These are phyloP conservation scores for Astropecten irregularis DNA, from an alignment of 53 echinoderm and acorn worm genomes.

Conservation along the genomic window DNA sequence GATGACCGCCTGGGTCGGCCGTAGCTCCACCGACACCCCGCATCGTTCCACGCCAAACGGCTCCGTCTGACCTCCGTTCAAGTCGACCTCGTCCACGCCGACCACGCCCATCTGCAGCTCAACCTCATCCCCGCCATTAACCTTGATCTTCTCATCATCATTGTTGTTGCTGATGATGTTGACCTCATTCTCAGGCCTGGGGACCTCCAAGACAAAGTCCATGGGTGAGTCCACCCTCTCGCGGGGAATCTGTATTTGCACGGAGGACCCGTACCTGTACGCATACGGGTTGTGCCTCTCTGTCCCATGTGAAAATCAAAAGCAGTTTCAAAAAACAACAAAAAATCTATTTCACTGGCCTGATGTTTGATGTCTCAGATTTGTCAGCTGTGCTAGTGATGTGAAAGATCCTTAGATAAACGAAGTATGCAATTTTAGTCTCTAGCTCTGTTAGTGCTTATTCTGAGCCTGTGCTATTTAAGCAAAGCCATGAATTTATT, in stretches of 20 bases:
- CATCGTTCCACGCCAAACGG: slow-evolving; percentile 12
- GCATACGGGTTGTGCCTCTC: slow-evolving; percentile 14
- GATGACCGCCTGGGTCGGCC: slow-evolving; percentile 25
- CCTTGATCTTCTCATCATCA: not conserved
- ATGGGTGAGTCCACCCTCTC: slow-evolving; percentile 19
- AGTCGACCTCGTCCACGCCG: not conserved
- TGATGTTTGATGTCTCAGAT: too few relatives aligned
- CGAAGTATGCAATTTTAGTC: too few relatives aligned
- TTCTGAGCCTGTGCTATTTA: too few relatives aligned
- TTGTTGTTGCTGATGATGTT: slow-evolving; percentile 6
- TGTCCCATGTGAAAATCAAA: not conserved
- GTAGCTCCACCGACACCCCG: slow-evolving; percentile 28
- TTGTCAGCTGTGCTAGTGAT: too few relatives aligned
- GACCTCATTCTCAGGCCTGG: not conserved
- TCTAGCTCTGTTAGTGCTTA: too few relatives aligned
- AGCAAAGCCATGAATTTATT: too few relatives aligned
- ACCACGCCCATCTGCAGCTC: slow-evolving; percentile 36
- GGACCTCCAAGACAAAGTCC: slow-evolving; percentile 11
- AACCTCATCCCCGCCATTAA: not conserved
- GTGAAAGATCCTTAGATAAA: too few relatives aligned
- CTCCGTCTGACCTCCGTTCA: slow-evolving; percentile 18
- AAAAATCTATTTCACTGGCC: not conserved
- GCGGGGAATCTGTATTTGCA: slow-evolving; percentile 46
- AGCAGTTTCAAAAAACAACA: not conserved
- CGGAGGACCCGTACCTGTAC: slow-evolving; percentile 25